Evolutionary conservation across 30 jellyfish, hydroid and myxozoan genomes (phyloP), one percentile per base, ranked within the genome.

Genomic region (Cassiopea xamachana): DNA sequence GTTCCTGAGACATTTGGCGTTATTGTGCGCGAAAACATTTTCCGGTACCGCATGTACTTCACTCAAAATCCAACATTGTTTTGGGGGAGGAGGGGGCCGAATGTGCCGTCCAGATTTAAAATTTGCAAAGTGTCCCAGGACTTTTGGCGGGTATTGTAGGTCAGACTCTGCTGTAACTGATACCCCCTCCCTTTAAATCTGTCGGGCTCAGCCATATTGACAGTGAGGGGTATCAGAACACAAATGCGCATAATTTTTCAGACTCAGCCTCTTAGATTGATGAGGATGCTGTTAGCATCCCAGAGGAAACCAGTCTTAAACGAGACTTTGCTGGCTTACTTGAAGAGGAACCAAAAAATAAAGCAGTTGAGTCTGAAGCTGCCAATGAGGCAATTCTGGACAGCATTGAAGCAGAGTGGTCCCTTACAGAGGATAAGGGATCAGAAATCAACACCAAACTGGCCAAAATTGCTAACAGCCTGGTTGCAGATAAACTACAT

Each of bases 301-400:
- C 89, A 49, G 78, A 59, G 89, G 60, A 79, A 83, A 84, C 46
- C 67, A 73, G 86, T 55, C 55, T 18, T 61, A 78, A 80, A 7
- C 61, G 58, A 9, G 89, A 48, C 78, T 49, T 80, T 9, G 58
- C 78, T 48, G 60, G 18, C 47, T 47, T 75, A 80, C 61, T 48
- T 10, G 78, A 80, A 60, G 89, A 80, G 16, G 79, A 80, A 78
- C 77, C 64, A 2, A 75, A 80, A 48, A 55, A 60, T 18, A 78
- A 80, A 18, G 89, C 64, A 18, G 89, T 49, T 6, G 48, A 49
- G n/a, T 78, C 82, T 27, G 67, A 80, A 19, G 64, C 14, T 43
- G 13, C 79, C 78, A 39, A 60, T 19, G 89, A 80, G 61, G 78
- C 78, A 80, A 17, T 80, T 9, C 78, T 80, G 10, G 89, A 80